These are phyloP conservation scores for Chrysotoxum bicinctum DNA, from an alignment of 2,888 invertebrate species.

Conservation along the genomic window DNA sequence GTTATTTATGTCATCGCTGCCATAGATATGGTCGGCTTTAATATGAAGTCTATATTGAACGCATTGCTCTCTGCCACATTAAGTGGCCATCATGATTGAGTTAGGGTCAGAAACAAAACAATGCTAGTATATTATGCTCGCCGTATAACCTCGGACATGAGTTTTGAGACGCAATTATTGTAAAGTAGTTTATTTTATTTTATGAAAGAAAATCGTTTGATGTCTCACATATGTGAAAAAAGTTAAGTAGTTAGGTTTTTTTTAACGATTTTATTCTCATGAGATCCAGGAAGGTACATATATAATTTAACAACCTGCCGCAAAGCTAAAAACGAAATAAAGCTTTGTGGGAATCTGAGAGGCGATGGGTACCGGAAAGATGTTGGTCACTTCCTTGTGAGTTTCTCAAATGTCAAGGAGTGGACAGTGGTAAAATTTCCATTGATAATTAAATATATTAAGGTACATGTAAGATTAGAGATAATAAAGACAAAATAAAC, in stretches of 20 bases:
- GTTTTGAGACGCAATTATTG: constrained; percentile 49
- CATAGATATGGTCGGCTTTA: background rate
- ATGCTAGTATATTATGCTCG: constrained; percentile 51
- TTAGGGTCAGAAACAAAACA: constrained; percentile 63
- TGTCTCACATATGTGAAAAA: constrained; percentile 20
- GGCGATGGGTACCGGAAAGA: constrained; percentile 2
- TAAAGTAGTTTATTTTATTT: constrained; percentile 1
- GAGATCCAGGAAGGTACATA: constrained; percentile 48
- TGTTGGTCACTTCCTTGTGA: constrained; percentile 17
- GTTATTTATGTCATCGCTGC: background rate
- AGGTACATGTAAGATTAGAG: background rate
- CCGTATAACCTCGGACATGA: constrained; percentile 51
- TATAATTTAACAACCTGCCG: constrained; percentile 1
- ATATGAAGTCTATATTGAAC: background rate
- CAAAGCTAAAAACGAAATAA: background rate
- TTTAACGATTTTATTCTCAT: constrained; percentile 38
- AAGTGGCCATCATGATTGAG: constrained; percentile 56
- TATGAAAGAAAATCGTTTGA: background rate
- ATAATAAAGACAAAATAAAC: too few relatives aligned
- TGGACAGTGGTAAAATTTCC: background rate
- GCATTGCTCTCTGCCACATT: constrained; percentile 34
- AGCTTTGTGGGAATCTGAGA: constrained; percentile 2
- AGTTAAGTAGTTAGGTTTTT: background rate
- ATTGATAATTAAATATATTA: background rate
- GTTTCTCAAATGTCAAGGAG: constrained; percentile 12